Percentiles rank a stretch among this genome's conserved stretches.
phyloP scores from a whole-genome alignment of 2,888 invertebrate genomes.

The Mayetiola destructor region DNA sequence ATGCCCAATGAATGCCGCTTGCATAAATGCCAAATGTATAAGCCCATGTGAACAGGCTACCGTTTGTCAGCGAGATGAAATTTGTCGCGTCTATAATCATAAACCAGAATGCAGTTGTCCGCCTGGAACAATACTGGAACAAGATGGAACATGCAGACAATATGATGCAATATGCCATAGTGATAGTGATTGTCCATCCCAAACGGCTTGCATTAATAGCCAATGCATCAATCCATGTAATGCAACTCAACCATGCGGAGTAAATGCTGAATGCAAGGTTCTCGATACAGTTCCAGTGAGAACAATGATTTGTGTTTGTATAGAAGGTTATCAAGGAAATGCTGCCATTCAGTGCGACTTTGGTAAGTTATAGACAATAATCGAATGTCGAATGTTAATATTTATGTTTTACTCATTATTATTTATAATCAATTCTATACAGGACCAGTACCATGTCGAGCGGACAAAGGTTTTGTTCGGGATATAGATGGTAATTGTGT shows the following conservation, averaged over 20 bases:
- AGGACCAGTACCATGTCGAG: conserved; percentile 47
- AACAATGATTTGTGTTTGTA: conserved; percentile 79
- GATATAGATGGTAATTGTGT: conserved; percentile 50
- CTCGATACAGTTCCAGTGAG: conserved; percentile 68
- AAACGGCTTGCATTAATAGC: conserved; percentile 66
- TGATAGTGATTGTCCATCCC: conserved; percentile 69
- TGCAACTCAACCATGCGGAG: conserved; percentile 64
- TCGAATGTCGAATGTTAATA: neutral
- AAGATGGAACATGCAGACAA: conserved; percentile 46
- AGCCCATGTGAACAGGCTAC: conserved; percentile 55
- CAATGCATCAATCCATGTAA: conserved; percentile 74
- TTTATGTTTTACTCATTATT: neutral
- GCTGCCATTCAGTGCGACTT: conserved; percentile 70
- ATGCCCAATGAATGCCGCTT: conserved; percentile 66
- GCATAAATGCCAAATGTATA: conserved; percentile 65
- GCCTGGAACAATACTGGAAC: conserved; percentile 52
- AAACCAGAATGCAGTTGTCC: conserved; percentile 69
- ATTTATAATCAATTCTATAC: conserved; percentile 23
- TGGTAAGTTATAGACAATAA: conserved; percentile 40
- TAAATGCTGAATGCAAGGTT: conserved; percentile 63
- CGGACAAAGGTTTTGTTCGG: conserved; percentile 52
- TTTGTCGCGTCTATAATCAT: conserved; percentile 64
- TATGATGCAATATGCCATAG: conserved; percentile 51
- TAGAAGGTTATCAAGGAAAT: conserved; percentile 74
- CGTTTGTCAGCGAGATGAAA: conserved; percentile 55